Percentiles rank a stretch among this genome's conserved stretches.
phyloP scores from a whole-genome alignment of 2,888 invertebrate genomes.

The Colostygia pectinataria region DNA sequence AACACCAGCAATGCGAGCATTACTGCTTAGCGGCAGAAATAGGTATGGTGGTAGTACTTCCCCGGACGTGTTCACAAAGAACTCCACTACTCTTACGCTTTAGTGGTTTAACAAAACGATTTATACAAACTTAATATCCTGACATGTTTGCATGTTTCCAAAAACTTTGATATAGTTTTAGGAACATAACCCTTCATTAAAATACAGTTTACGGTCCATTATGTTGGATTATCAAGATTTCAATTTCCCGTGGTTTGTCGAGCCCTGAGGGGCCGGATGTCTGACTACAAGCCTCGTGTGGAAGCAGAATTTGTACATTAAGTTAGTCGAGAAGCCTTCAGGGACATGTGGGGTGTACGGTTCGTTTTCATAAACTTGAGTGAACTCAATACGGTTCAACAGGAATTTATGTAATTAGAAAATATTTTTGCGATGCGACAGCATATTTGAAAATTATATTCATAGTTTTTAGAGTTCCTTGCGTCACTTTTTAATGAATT shows the following conservation, averaged over 20 bases:
- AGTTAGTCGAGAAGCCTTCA: slow-evolving; percentile 26
- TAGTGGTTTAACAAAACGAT: no score
- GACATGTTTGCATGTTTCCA: no score
- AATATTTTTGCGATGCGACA: no score
- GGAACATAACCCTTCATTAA: slow-evolving; percentile 7
- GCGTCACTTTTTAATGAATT: neutral
- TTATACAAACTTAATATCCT: no score
- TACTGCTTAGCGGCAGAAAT: no score
- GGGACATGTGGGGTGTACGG: slow-evolving; percentile 18
- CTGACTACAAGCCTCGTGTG: slow-evolving; percentile 31
- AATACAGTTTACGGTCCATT: slow-evolving; percentile 14
- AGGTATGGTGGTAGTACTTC: no score
- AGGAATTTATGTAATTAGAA: neutral
- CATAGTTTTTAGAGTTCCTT: neutral
- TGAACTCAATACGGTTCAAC: neutral
- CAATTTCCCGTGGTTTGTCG: slow-evolving; percentile 20
- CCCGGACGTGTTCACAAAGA: no score
- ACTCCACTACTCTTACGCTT: no score
- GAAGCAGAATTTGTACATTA: slow-evolving; percentile 38
- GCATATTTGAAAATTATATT: neutral
- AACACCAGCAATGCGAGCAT: no score
- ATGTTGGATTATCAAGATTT: slow-evolving; percentile 23
- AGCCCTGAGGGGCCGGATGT: slow-evolving; percentile 13
- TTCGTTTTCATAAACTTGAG: slow-evolving; percentile 15
- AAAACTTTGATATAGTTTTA: no score